Conservation (phyloP, 2,797 vertebrate species). For the Perodicticus potto region DNA sequence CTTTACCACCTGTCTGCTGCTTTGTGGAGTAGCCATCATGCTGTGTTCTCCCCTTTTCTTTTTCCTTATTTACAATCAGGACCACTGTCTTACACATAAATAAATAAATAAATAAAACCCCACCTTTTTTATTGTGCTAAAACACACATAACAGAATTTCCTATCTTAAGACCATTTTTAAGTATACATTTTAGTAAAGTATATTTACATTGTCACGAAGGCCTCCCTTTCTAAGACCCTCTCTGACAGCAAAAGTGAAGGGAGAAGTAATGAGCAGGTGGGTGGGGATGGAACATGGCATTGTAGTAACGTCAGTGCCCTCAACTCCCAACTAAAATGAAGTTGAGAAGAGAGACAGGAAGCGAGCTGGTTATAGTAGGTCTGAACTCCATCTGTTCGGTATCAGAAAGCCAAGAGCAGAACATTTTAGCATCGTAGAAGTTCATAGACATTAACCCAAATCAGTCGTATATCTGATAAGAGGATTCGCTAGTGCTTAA, state of each 20-base stretch:
- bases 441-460: not conserved
- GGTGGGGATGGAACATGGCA: not conserved
- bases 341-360: not conserved
- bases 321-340: conserved; percentile 9
- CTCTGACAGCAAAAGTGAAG: not conserved
- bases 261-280: not conserved
- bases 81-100: not conserved
- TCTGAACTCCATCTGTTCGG: not conserved
- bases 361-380: not conserved
- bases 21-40: not conserved
- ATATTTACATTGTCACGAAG: not conserved
- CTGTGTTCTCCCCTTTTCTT: not conserved
- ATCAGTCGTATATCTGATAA: not conserved
- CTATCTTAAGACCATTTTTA: not conserved
- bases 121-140: not conserved
- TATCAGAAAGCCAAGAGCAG: not conserved
- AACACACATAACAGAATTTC: not conserved
- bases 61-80: not conserved
- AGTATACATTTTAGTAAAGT: not conserved
- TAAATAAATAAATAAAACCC: too few relatives aligned
- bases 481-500: not conserved
- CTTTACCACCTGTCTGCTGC: not conserved
- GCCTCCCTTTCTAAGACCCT: not conserved
- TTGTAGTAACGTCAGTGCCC: not conserved
- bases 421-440: not conserved